Percentiles rank a stretch among this genome's conserved stretches.
These are phyloP conservation scores for Melanostigma gelatinosum DNA, from an alignment of 2,113 vertebrate genomes.

Conservation along the genomic window DNA sequence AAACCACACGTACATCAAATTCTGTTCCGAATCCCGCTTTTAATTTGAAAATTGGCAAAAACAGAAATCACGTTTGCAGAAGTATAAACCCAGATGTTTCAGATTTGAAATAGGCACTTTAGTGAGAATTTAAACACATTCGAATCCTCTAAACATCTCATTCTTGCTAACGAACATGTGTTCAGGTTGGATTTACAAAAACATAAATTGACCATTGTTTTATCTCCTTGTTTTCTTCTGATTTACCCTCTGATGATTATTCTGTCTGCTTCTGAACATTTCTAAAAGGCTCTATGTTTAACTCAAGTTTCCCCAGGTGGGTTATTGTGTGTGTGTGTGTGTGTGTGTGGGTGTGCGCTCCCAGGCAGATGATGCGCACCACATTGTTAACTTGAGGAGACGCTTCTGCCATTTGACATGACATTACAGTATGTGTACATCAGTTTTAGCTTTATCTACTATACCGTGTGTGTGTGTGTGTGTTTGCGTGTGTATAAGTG, in stretches of 20 bases:
- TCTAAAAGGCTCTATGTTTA: slow-evolving; percentile 39
- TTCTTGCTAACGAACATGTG: background rate
- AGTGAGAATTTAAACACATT: background rate
- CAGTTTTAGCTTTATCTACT: background rate
- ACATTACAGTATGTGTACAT: slow-evolving; percentile 5
- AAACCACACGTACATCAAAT: background rate
- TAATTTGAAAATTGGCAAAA: background rate
- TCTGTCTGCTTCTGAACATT: slow-evolving; percentile 33
- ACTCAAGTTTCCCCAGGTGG: slow-evolving; percentile 57
- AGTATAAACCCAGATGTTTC: background rate
- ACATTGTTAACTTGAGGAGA: slow-evolving; percentile 64
- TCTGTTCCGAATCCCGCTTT: background rate
- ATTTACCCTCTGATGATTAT: background rate
- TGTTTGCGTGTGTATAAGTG: background rate
- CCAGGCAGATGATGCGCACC: slow-evolving; percentile 35
- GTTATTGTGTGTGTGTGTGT: slow-evolving; percentile 13
- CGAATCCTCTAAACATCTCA: background rate
- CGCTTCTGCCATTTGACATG: slow-evolving; percentile 51
- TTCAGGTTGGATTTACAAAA: slow-evolving; percentile 12
- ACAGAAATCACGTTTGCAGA: background rate
- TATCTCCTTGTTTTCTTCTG: slow-evolving; percentile 8
- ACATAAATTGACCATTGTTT: slow-evolving; percentile 8
- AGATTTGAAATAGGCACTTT: background rate
- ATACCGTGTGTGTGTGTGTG: background rate
- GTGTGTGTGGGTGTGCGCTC: background rate